Evolutionary conservation across 2,113 vertebrate species (phyloP).

Genomic region (Sander vitreus): DNA sequence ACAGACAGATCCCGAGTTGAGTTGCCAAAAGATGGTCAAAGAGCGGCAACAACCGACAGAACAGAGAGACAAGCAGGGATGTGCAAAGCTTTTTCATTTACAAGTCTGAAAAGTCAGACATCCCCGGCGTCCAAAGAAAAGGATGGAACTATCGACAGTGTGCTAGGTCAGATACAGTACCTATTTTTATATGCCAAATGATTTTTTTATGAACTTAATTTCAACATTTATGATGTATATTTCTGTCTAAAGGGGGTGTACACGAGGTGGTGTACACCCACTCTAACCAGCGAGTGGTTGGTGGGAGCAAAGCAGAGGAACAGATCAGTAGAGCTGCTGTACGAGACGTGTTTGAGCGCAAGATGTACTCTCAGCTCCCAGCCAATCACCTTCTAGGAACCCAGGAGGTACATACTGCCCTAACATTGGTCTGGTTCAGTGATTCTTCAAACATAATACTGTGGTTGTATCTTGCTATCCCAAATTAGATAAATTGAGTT

Average conservation of each 20-base stretch:
- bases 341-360: conserved; percentile 90
- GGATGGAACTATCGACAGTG: conserved; percentile 73
- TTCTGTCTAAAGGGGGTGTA: conserved; percentile 84
- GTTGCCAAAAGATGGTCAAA: neutral
- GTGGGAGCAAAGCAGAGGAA: conserved; percentile 95
- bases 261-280: conserved; percentile 91
- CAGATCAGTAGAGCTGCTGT: conserved; percentile 90
- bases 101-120: conserved; percentile 33
- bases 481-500: conserved; percentile 15
- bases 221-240: conserved; percentile 2
- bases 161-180: conserved; percentile 83
- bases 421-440: neutral
- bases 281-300: conserved; percentile 95
- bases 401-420: conserved; percentile 84
- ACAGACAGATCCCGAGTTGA: conserved; percentile 5
- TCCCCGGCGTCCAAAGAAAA: conserved; percentile 34
- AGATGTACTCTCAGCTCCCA: conserved; percentile 93
- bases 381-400: conserved; percentile 87
- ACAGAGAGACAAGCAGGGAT: neutral
- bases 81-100: conserved; percentile 47
- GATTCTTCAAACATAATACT: neutral
- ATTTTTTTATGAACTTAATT: neutral
- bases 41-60: neutral
- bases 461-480: neutral
- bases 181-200: neutral